A percentile compares a stretch with the other conserved stretches of the same genome.
These are phyloP conservation scores for Minunthozetes semirufus DNA, from an alignment of 2,888 invertebrate genomes.

Conservation along the genomic window DNA sequence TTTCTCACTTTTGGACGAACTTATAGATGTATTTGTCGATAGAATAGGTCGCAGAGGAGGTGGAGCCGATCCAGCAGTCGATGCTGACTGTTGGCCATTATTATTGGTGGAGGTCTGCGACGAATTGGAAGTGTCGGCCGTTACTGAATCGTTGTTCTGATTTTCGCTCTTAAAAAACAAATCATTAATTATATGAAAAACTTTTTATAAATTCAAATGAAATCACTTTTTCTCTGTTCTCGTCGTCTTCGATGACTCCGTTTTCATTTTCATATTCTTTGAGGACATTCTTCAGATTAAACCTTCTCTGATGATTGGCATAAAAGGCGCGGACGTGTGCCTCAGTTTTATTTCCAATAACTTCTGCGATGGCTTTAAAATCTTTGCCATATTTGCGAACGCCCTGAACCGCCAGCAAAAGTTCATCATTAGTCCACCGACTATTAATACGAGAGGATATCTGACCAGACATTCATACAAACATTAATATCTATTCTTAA, in stretches of 20 bases:
- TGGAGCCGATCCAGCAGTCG: neutral
- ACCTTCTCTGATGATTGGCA: conserved; percentile 69
- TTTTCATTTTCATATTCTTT: conserved; percentile 43
- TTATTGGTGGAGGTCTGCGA: neutral
- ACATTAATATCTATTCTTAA: neutral
- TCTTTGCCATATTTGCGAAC: conserved; percentile 63
- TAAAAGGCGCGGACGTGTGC: conserved; percentile 86
- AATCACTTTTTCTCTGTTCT: conserved; percentile 35
- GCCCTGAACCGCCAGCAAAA: conserved; percentile 80
- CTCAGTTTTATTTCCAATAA: conserved; percentile 89
- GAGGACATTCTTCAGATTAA: conserved; percentile 41
- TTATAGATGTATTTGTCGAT: neutral
- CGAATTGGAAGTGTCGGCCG: conserved; percentile 3
- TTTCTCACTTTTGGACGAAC: neutral
- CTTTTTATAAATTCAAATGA: neutral
- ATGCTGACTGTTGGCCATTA: neutral
- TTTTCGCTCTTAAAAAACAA: neutral
- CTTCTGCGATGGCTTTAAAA: conserved; percentile 87
- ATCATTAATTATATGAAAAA: neutral
- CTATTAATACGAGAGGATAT: conserved; percentile 61
- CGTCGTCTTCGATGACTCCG: conserved; percentile 38
- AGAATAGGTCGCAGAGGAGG: conserved; percentile 13
- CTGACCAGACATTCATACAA: too few relatives aligned
- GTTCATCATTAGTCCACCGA: conserved; percentile 87
- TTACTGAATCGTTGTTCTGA: neutral